Evolutionary conservation across 1,140 invertebrate species (phyloP).

Genomic region (Lamellibrachia luymesi): DNA sequence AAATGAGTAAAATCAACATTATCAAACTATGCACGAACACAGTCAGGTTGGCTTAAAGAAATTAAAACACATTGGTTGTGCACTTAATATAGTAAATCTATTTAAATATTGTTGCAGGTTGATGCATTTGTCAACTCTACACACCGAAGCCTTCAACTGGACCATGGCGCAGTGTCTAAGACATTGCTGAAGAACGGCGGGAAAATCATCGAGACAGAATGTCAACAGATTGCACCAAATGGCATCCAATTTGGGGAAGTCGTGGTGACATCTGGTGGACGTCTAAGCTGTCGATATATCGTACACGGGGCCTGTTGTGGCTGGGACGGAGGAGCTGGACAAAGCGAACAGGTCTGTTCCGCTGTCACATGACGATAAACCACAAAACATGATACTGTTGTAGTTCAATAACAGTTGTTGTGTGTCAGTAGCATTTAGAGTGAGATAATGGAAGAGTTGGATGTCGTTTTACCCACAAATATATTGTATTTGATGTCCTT

Average conservation of each 20-base stretch:
- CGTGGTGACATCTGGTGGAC: conserved; percentile 33
- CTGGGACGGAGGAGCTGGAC: conserved; percentile 27
- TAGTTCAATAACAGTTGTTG: not conserved
- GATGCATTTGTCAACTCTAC: not conserved
- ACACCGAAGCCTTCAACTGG: conserved; percentile 12
- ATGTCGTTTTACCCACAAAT: too few species aligned
- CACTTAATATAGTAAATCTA: not conserved
- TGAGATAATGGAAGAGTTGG: too few species aligned
- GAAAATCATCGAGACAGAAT: conserved; percentile 15
- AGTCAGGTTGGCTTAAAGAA: too few species aligned
- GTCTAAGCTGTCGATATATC: conserved; percentile 38
- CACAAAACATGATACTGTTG: not conserved
- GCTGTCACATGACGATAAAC: conserved; percentile 23
- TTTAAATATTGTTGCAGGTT: not conserved
- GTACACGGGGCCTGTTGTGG: conserved; percentile 33
- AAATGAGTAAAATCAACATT: too few species aligned
- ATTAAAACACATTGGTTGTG: too few species aligned
- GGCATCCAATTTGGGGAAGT: conserved; percentile 35
- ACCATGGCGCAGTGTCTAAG: conserved; percentile 34
- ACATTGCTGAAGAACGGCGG: conserved; percentile 37
- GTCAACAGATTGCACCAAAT: conserved; percentile 23
- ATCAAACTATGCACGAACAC: too few species aligned
- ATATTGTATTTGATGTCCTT: too few species aligned
- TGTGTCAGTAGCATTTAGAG: too few species aligned
- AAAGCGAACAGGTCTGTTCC: conserved; percentile 26